A percentile compares a stretch with the other conserved stretches of the same genome.
Evolutionary conservation across 1,140 invertebrate genomes (phyloP).

Genomic region (Holotrichia oblita): DNA sequence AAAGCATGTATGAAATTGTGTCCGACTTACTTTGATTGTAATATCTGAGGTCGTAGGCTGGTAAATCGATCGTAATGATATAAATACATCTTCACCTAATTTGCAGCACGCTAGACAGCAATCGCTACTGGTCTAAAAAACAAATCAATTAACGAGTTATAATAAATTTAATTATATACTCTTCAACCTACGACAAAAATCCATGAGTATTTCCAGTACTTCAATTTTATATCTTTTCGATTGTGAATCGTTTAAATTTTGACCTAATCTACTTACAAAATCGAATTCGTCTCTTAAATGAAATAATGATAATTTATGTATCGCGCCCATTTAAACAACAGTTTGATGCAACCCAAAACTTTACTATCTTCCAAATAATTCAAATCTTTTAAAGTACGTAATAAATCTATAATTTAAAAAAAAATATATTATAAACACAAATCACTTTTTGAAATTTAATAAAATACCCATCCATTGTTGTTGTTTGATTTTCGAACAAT

Average conservation of each 20-base stretch:
- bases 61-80: slow-evolving; percentile 48
- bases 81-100: slow-evolving; percentile 54
- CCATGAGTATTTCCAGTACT: background rate
- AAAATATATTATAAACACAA: background rate
- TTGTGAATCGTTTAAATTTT: slow-evolving; percentile 42
- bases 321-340: slow-evolving; percentile 51
- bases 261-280: slow-evolving; percentile 50
- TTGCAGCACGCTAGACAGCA: slow-evolving; percentile 54
- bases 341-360: slow-evolving; percentile 47
- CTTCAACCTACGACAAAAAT: background rate
- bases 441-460: background rate
- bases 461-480: slow-evolving; percentile 6
- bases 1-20: slow-evolving; percentile 41
- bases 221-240: slow-evolving; percentile 45
- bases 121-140: slow-evolving; percentile 42
- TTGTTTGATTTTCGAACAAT: background rate
- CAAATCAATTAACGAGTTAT: background rate
- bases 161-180: background rate
- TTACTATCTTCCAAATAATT: slow-evolving; percentile 40
- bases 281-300: slow-evolving; percentile 51
- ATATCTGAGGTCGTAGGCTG: slow-evolving; percentile 45
- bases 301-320: slow-evolving; percentile 46
- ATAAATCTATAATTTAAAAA: background rate
- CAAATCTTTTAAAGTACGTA: background rate
- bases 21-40: slow-evolving; percentile 46